Evolutionary conservation across 1,140 invertebrate genomes (phyloP).

Genomic region (Drosophila rhopaloa): DNA sequence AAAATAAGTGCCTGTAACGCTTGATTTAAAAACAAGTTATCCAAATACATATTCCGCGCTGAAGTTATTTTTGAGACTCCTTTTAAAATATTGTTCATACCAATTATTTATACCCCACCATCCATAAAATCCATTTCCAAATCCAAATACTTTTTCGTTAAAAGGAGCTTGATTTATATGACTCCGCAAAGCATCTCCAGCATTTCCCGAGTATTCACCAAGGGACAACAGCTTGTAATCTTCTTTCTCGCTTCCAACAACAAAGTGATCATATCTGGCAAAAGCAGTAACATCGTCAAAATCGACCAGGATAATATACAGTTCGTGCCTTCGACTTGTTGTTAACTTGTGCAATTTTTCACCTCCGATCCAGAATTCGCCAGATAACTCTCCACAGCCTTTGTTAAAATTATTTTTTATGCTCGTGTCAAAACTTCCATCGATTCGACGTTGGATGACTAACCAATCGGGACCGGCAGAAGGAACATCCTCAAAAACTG

Average conservation of each 20-base stretch:
- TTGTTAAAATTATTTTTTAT: fast-evolving
- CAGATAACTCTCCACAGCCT: neutral
- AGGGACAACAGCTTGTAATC: neutral
- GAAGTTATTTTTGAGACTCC: neutral
- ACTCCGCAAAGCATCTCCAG: neutral
- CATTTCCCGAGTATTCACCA: conserved; percentile 14
- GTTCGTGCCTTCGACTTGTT: neutral
- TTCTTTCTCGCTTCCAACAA: neutral
- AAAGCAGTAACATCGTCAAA: conserved; percentile 2
- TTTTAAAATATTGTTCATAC: neutral
- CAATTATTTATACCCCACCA: neutral
- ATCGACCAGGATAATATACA: conserved; percentile 8
- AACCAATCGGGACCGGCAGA: conserved; percentile 4
- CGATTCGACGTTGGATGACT: conserved; percentile 7
- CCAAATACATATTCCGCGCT: too few relatives aligned
- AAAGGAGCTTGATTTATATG: neutral
- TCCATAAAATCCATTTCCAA: neutral
- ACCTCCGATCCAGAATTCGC: conserved; percentile 5
- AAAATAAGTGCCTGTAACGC: too few relatives aligned
- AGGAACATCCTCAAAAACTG: conserved; percentile 4
- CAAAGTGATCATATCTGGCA: conserved; percentile 15
- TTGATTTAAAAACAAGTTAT: too few relatives aligned
- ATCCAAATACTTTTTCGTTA: too few relatives aligned
- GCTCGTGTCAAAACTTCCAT: neutral
- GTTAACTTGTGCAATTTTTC: conserved; percentile 4